Evolutionary conservation across 2,888 invertebrate species (phyloP).

Genomic region (Ceramica pisi): DNA sequence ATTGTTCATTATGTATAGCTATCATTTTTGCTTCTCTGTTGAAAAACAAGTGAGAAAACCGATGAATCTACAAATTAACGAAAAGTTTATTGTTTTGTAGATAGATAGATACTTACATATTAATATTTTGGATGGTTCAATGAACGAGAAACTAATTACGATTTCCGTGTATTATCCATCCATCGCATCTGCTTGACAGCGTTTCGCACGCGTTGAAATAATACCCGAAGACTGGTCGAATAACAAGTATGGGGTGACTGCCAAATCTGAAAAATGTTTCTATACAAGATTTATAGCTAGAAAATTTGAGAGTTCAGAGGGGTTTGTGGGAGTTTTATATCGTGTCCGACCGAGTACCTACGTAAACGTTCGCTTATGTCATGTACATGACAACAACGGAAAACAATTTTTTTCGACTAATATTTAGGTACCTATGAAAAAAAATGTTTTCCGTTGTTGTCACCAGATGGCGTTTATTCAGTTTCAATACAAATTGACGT

Average conservation of each 20-base stretch:
- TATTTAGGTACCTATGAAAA: no score
- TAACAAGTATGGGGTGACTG: constrained; percentile 7
- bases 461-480: no score
- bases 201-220: constrained; percentile 40
- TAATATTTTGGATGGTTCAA: constrained; percentile 28
- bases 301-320: neutral
- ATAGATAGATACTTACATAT: neutral
- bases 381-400: no score
- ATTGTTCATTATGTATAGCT: neutral
- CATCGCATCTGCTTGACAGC: constrained; percentile 42
- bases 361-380: no score
- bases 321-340: no score
- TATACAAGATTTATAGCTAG: neutral
- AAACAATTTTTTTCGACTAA: no score
- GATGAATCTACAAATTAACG: neutral
- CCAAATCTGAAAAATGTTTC: constrained; percentile 31
- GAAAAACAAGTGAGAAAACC: neutral
- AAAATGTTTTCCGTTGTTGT: no score
- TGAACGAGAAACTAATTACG: constrained; percentile 43
- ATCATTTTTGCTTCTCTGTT: neutral
- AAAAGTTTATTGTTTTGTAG: neutral
- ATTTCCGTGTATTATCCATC: constrained; percentile 45
- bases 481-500: no score
- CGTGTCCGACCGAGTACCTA: no score
- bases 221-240: constrained; percentile 32